Conservation (phyloP, 2,888 invertebrate species). For the Stomorhina lunata region DNA sequence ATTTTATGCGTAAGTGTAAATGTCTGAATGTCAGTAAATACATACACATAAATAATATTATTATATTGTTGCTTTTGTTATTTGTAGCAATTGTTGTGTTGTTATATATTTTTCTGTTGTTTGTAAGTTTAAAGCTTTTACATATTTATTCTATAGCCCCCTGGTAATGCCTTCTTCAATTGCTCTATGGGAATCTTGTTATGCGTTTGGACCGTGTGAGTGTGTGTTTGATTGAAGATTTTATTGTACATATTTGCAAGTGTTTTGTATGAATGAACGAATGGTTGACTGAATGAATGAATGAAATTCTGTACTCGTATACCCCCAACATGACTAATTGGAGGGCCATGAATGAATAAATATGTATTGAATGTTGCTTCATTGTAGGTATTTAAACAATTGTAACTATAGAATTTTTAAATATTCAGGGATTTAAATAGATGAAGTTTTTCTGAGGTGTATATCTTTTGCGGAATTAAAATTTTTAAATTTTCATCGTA, state of each 20-base stretch:
- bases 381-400: slow-evolving; percentile 38
- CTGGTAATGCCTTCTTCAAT: neutral
- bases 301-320: slow-evolving; percentile 16
- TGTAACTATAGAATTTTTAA: slow-evolving; percentile 18
- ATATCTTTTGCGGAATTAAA: no score
- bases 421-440: slow-evolving; percentile 20
- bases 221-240: neutral
- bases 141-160: slow-evolving; percentile 18
- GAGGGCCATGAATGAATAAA: slow-evolving; percentile 51
- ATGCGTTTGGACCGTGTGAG: neutral
- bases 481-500: no score
- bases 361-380: slow-evolving; percentile 17
- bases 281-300: no score
- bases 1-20: neutral
- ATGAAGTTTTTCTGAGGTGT: no score
- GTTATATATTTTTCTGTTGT: neutral
- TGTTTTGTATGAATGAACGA: no score
- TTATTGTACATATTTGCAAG: slow-evolving; percentile 16
- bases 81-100: neutral
- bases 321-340: slow-evolving; percentile 57
- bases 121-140: no score
- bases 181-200: slow-evolving; percentile 14
- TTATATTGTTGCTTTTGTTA: neutral
- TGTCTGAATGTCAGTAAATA: slow-evolving; percentile 1
- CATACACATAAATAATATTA: slow-evolving; percentile 1